These are phyloP conservation scores for Mirza zaza DNA, from an alignment of 2,113 vertebrate genomes.

Conservation along the genomic window DNA sequence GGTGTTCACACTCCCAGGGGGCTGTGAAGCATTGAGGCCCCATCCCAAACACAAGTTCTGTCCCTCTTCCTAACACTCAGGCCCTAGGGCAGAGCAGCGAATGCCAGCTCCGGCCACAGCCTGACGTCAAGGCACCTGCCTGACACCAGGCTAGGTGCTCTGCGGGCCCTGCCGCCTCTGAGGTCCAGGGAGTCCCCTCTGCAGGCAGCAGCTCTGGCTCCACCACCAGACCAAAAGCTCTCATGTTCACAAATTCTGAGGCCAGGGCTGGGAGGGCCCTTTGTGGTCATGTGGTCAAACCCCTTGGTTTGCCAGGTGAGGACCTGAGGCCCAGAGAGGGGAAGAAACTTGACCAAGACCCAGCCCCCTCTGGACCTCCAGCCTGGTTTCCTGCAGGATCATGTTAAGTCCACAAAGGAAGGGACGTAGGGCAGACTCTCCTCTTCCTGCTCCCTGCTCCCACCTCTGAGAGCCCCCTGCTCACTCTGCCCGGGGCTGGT, in stretches of 20 bases:
- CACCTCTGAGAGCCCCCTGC: not conserved
- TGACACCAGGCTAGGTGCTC: not conserved
- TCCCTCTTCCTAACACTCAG: not conserved
- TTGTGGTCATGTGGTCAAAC: not conserved
- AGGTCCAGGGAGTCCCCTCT: not conserved
- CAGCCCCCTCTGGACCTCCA: not conserved
- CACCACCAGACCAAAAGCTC: not conserved
- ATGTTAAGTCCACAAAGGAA: not conserved
- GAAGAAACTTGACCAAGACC: not conserved
- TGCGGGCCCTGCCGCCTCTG: not conserved
- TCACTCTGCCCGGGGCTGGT: not conserved
- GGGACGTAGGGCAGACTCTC: not conserved
- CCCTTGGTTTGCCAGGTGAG: not conserved
- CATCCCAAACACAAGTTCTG: not conserved
- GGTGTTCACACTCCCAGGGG: not conserved
- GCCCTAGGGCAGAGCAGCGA: not conserved
- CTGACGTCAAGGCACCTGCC: not conserved
- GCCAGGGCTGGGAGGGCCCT: not conserved
- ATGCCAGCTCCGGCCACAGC: not conserved
- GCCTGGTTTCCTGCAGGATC: not conserved
- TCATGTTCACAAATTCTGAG: not conserved
- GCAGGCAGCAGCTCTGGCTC: not conserved
- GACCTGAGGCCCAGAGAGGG: not conserved
- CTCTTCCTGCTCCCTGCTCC: fast-evolving
- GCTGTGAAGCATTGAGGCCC: not conserved